Conservation (phyloP, 2,888 invertebrate species). For the Epistrophella euchroma region DNA sequence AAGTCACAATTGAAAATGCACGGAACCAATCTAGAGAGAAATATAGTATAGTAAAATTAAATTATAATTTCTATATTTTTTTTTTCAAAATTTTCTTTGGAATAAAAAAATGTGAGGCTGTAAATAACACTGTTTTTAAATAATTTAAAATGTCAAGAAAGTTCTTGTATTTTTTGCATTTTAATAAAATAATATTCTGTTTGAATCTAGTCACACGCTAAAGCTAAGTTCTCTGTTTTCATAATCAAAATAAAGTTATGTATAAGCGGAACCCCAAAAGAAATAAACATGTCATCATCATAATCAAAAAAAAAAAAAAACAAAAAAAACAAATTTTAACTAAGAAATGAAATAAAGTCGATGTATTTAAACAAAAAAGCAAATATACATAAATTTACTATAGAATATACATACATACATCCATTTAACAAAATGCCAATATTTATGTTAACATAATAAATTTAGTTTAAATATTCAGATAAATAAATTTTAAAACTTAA, state of each 20-base stretch:
- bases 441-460: conserved; percentile 32
- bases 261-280: conserved; percentile 20
- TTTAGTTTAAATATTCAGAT: conserved; percentile 49
- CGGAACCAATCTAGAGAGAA: conserved; percentile 68
- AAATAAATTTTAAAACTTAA: conserved; percentile 25
- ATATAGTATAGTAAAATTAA: conserved; percentile 6
- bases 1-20: conserved; percentile 51
- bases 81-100: neutral
- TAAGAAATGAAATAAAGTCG: conserved; percentile 13
- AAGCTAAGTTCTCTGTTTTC: conserved; percentile 22
- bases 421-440: conserved; percentile 46
- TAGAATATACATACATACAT: conserved; percentile 19
- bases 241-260: conserved; percentile 15
- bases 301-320: conserved; percentile 25
- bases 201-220: conserved; percentile 54
- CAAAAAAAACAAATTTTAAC: conserved; percentile 22
- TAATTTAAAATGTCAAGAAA: conserved; percentile 5
- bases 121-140: conserved; percentile 34
- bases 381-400: neutral
- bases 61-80: conserved; percentile 8
- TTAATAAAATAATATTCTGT: conserved; percentile 16
- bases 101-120: conserved; percentile 37
- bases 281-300: conserved; percentile 31
- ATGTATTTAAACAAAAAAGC: conserved; percentile 25
- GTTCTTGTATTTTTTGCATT: conserved; percentile 12